A percentile compares a stretch with the other conserved stretches of the same genome.
phyloP scores from a whole-genome alignment of 2,797 vertebrate species.

The Margarornis squamiger region DNA sequence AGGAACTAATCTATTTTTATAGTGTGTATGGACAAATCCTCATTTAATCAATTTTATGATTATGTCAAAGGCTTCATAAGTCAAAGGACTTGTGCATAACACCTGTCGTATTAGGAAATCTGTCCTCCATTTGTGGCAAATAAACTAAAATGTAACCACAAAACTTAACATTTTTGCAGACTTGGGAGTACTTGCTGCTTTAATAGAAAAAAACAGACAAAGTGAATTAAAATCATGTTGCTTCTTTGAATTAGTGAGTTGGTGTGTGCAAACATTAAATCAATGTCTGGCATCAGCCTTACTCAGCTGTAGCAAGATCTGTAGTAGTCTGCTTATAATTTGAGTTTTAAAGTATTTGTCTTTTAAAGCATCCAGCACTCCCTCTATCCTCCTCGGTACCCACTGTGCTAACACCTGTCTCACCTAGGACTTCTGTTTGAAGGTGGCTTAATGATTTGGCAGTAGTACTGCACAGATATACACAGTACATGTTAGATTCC shows the following conservation, averaged over 20 bases:
- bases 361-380: constrained; percentile 48
- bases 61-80: background rate
- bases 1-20: background rate
- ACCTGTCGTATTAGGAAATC: background rate
- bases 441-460: constrained; percentile 65
- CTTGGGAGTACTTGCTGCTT: background rate
- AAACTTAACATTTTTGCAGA: constrained; percentile 10
- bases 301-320: constrained; percentile 5
- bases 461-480: background rate
- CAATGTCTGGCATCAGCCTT: constrained; percentile 43
- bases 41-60: constrained; percentile 7
- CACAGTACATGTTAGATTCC: background rate
- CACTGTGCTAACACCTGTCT: constrained; percentile 64
- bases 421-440: constrained; percentile 47
- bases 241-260: constrained; percentile 42
- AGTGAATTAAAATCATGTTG: constrained; percentile 59
- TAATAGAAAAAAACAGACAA: background rate
- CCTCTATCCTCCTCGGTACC: background rate
- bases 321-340: constrained; percentile 29
- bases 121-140: background rate
- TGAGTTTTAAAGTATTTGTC: constrained; percentile 39
- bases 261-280: constrained; percentile 43
- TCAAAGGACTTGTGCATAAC: background rate
- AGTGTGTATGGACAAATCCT: background rate
- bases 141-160: background rate